phyloP scores from a whole-genome alignment of 2,888 invertebrate genomes.

The Neocrepidodera transversa region DNA sequence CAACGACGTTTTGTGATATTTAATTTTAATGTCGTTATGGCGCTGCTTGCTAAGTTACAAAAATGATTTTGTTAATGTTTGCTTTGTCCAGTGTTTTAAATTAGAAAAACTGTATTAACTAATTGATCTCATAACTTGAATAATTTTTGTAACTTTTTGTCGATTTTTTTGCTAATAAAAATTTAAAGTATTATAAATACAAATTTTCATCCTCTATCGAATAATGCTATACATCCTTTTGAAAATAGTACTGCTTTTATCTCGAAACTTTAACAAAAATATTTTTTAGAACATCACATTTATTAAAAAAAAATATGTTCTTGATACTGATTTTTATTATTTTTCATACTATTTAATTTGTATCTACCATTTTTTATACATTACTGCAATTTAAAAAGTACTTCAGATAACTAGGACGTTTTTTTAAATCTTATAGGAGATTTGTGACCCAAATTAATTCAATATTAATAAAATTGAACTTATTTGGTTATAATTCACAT shows the following conservation, averaged over 20 bases:
- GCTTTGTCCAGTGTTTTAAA: constrained; percentile 3
- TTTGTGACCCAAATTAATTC: too few relatives aligned
- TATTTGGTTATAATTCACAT: too few relatives aligned
- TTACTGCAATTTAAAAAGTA: not conserved
- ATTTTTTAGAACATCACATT: constrained; percentile 9
- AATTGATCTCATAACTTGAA: constrained; percentile 8
- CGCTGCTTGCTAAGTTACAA: not conserved
- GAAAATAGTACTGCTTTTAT: constrained; percentile 22
- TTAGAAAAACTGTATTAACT: not conserved
- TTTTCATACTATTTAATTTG: not conserved
- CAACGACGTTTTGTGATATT: constrained; percentile 19
- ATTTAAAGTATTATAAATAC: not conserved
- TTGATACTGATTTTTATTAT: not conserved
- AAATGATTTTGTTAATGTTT: not conserved
- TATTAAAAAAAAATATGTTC: not conserved
- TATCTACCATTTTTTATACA: not conserved
- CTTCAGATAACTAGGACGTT: not conserved
- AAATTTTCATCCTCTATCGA: constrained; percentile 7
- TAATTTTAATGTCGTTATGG: constrained; percentile 11
- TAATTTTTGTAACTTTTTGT: constrained; percentile 1
- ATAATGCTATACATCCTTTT: constrained; percentile 6
- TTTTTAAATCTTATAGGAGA: too few relatives aligned
- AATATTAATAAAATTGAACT: too few relatives aligned
- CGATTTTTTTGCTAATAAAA: not conserved
- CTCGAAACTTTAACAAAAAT: constrained; percentile 5